Evolutionary conservation across 2,113 vertebrate species (phyloP).

Genomic region (Girardinichthys multiradiatus): DNA sequence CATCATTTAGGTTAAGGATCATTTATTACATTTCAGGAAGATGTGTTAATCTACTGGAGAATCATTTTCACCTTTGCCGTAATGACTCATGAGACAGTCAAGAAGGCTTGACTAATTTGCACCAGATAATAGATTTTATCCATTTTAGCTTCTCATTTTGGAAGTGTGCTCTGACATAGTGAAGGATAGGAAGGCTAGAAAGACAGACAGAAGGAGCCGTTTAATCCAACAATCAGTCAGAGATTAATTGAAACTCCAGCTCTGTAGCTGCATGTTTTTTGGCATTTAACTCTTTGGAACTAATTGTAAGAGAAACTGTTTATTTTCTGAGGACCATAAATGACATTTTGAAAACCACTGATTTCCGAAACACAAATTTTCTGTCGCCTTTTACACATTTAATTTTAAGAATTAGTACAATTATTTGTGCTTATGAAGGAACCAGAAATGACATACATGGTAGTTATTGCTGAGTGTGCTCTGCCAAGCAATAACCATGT

Average conservation of each 20-base stretch:
- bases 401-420: slow-evolving; percentile 43
- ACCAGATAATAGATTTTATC: slow-evolving; percentile 66
- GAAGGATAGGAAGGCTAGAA: slow-evolving; percentile 13
- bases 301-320: not conserved
- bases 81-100: slow-evolving; percentile 67
- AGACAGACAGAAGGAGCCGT: slow-evolving; percentile 6
- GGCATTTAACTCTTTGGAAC: slow-evolving; percentile 8
- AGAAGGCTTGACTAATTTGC: slow-evolving; percentile 70
- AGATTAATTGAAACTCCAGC: slow-evolving; percentile 11
- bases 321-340: slow-evolving; percentile 7
- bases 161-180: slow-evolving; percentile 21
- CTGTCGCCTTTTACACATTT: slow-evolving; percentile 49
- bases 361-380: slow-evolving; percentile 40
- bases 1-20: slow-evolving; percentile 60
- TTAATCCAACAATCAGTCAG: slow-evolving; percentile 25
- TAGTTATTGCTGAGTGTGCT: slow-evolving; percentile 26
- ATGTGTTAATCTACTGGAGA: slow-evolving; percentile 66
- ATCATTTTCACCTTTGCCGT: slow-evolving; percentile 69
- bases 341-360: slow-evolving; percentile 25
- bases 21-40: slow-evolving; percentile 66
- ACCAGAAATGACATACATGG: slow-evolving; percentile 40
- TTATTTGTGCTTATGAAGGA: slow-evolving; percentile 54
- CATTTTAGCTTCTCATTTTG: slow-evolving; percentile 50
- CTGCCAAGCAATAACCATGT: slow-evolving; percentile 23
- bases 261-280: slow-evolving; percentile 12